Evolutionary conservation across 2,113 vertebrate genomes (phyloP), one percentile per base, ranked within the genome.

Genomic region (Xyrauchen texanus): DNA sequence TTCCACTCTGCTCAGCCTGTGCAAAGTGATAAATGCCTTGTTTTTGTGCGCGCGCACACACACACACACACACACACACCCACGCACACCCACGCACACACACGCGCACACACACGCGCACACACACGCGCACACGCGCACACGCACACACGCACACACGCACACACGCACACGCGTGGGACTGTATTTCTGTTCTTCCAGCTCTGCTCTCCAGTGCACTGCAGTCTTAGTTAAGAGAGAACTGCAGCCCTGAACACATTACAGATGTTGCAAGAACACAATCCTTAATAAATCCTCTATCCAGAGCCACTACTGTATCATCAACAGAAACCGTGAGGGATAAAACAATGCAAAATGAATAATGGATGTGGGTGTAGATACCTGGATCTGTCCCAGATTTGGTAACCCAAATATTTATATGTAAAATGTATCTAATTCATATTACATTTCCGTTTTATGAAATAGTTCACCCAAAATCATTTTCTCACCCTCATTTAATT

Each of bases 211-310:
- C 77, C 58, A 63, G 68, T 71, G 67, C 21, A 34, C 67, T 70
- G 67, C 57, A 70, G 45, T 70, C 58, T 78, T 78, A 63, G 77
- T 79, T 79, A 71, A 79, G 13, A 55, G 47, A 68, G 58, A 79
- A 9, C 6, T 53, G 4, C 34, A 64, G 68, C 51, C 68, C 42
- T 65, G 49, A 63, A 63, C 77, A 55, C 51, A 55, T 57, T 34
- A 72, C 49, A 34, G 42, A 5, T 15, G 6, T 70, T 58, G 70
- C n/a, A 60, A 46, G 42, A 46, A 60, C n/a, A 60, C 57, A 60
- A 21, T 44, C 42, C n/a, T 72, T 47, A 47, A 72, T 16, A 60
- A 60, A 58, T n/a, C 51, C 11, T 15, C 15, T 46, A 66, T 34
- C 15, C 66, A 34, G 21, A 57, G 46, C 6, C 10, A 51, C 21